Evolutionary conservation across 2,113 vertebrate genomes (phyloP).

Genomic region (Leptosomus discolor): DNA sequence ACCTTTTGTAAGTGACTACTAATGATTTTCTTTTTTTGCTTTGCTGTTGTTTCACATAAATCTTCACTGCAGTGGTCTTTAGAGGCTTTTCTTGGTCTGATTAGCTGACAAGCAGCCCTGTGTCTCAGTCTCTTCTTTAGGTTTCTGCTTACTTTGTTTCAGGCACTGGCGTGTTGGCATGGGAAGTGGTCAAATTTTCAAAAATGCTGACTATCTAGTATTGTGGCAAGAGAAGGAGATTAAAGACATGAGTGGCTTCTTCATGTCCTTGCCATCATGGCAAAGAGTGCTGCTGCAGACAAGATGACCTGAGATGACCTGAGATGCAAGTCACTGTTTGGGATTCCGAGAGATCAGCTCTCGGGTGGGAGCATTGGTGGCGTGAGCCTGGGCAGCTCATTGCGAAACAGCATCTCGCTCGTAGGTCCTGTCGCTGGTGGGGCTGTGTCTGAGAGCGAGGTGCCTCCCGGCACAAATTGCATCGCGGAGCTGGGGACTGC

Average conservation of each 20-base stretch:
- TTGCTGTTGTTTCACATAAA: slow-evolving; percentile 6
- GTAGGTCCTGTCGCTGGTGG: accelerated
- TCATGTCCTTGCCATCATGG: neutral
- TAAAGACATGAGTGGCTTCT: neutral
- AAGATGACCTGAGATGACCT: no score
- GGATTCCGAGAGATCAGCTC: neutral
- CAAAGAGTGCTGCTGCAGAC: neutral
- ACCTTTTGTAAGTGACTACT: neutral
- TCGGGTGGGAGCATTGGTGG: accelerated
- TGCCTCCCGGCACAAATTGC: neutral
- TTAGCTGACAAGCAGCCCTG: neutral
- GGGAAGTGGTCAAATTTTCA: neutral
- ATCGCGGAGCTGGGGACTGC: neutral
- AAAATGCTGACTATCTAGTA: neutral
- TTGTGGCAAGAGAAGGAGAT: neutral
- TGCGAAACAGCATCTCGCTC: neutral
- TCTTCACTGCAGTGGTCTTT: neutral
- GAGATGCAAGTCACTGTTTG: neutral
- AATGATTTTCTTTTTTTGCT: neutral
- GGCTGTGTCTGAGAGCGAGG: neutral
- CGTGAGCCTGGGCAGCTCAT: accelerated
- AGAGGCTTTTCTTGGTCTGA: neutral
- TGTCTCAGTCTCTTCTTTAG: neutral
- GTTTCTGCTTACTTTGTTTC: neutral
- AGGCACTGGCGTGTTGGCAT: neutral